Evolutionary conservation across 1,140 invertebrate genomes (phyloP), one percentile per base, ranked within the genome.

Genomic region (Trachymyrmex cornetzi): DNA sequence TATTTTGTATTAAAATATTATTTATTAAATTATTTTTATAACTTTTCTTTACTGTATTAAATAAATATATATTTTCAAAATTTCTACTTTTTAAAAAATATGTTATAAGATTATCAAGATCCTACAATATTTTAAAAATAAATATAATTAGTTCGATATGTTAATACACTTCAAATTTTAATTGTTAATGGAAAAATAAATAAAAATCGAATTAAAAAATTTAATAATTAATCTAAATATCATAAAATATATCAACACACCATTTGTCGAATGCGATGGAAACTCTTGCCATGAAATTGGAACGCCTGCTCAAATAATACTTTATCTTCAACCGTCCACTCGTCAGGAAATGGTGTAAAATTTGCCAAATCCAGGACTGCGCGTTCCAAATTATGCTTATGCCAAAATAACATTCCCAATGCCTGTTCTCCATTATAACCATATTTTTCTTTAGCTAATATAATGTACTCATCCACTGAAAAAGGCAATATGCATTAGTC

Each of bases 281-380:
- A 99, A 95, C 98, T 99, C 96, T 99, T 99, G 44, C 99, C 99
- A 96, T 99, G 98, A 94, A 99, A 99, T 93, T 99, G 98, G 94
- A 99, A 99, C 34, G 99, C 99, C 95, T 99, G 99, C 94, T 99
- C 99, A 96, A 99, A 99, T 24, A 99, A 95, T 66, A 99, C 98
- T 96, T 99, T 99, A 93, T 99, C 99, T 95, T 99, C 99, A 3
- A 99, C 98, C 19, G 99, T 99, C 99, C 99, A 99, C 93, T 99
- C 99, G 96, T 99, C 99, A 34, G 99, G 99, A 93, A 99, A 99
- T 3, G 99, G 99, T 79, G 98, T 99, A 93, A 99, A 99, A 95
- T 99, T 99, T 16, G 98, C 98, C 85, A 99, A 96, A 94, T 99
- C 99, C 92, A 98, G 96, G 3, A 99, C 97, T 5, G 99, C 99